Conservation (phyloP, 2,888 invertebrate genomes). For the Copidosoma aretas region DNA sequence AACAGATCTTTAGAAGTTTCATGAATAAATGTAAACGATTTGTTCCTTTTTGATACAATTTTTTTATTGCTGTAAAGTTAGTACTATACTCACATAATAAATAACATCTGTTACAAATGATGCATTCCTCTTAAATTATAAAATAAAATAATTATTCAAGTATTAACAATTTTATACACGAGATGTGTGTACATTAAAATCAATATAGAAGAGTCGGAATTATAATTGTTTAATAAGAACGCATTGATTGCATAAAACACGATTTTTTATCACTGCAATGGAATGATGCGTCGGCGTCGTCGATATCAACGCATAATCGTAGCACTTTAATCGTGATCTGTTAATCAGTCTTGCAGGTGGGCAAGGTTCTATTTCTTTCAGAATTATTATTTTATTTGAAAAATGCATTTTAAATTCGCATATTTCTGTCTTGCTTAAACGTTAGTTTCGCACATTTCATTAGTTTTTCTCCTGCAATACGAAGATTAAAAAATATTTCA, state of each 20-base stretch:
- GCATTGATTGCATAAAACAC: conserved; percentile 29
- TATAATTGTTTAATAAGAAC: conserved; percentile 17
- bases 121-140: conserved; percentile 37
- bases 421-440: background rate
- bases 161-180: conserved; percentile 43
- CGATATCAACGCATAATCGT: conserved; percentile 10
- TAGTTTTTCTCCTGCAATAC: conserved; percentile 25
- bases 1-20: no score
- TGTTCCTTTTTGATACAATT: conserved; percentile 37
- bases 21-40: conserved; percentile 9
- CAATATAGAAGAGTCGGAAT: conserved; percentile 27
- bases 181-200: conserved; percentile 31
- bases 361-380: conserved; percentile 20
- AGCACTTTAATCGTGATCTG: conserved; percentile 26
- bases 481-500: conserved; percentile 28
- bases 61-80: conserved; percentile 43
- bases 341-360: conserved; percentile 41
- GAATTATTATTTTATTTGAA: background rate
- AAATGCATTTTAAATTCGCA: conserved; percentile 5
- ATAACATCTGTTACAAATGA: conserved; percentile 43
- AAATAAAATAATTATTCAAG: conserved; percentile 37
- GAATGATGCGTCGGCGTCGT: background rate
- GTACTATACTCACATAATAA: conserved; percentile 41
- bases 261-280: conserved; percentile 6
- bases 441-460: conserved; percentile 24